These are phyloP conservation scores for Oligia strigilis DNA, from an alignment of 2,888 invertebrate genomes.

Conservation along the genomic window DNA sequence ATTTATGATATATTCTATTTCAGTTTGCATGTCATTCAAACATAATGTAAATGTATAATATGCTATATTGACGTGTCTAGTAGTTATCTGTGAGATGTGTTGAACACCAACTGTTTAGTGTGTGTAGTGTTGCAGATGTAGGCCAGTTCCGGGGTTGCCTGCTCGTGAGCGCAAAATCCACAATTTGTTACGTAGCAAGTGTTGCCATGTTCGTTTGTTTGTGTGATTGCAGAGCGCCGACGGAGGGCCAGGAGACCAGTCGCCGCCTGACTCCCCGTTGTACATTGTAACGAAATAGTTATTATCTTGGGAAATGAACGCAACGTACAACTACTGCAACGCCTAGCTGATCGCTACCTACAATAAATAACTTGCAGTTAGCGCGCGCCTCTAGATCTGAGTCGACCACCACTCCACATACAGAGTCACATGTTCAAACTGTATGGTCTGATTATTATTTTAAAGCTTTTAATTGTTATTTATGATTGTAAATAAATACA, in stretches of 20 bases:
- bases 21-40: constrained; percentile 77
- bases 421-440: constrained; percentile 26
- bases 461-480: constrained; percentile 53
- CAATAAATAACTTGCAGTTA: constrained; percentile 74
- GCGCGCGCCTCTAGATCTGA: constrained; percentile 57
- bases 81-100: constrained; percentile 70
- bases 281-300: constrained; percentile 80
- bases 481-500: constrained; percentile 59
- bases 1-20: constrained; percentile 75
- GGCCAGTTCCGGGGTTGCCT: constrained; percentile 84
- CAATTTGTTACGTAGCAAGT: constrained; percentile 73
- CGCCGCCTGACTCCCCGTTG: constrained; percentile 77
- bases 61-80: constrained; percentile 62
- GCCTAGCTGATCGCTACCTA: constrained; percentile 67
- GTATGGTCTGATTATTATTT: constrained; percentile 56
- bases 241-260: constrained; percentile 73
- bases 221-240: constrained; percentile 86
- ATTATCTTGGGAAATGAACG: constrained; percentile 68
- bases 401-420: constrained; percentile 19
- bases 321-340: constrained; percentile 60
- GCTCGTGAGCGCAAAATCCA: constrained; percentile 73
- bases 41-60: constrained; percentile 56
- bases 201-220: constrained; percentile 89
- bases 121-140: constrained; percentile 90
- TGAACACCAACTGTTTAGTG: constrained; percentile 74